Evolutionary conservation across 2,888 invertebrate genomes (phyloP).

Genomic region (Glyphotaelius pellucidus): DNA sequence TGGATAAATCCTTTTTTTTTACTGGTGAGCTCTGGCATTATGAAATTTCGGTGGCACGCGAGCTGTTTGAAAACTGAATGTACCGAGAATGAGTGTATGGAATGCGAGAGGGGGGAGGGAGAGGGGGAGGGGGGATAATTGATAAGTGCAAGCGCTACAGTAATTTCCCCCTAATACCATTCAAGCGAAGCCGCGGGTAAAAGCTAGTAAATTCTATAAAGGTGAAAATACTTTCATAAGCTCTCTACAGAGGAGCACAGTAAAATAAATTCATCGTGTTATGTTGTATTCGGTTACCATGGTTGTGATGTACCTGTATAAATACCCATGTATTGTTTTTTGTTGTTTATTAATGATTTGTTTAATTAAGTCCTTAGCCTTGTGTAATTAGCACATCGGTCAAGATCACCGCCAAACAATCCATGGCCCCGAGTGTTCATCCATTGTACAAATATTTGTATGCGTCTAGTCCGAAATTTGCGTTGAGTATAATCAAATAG

Average conservation of each 20-base stretch:
- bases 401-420: not conserved
- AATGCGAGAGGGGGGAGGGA: too few species aligned
- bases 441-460: not conserved
- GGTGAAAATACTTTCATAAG: not conserved
- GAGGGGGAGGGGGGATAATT: too few species aligned
- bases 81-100: too few species aligned
- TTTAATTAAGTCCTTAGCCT: slow-evolving; percentile 4
- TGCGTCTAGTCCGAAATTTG: not conserved
- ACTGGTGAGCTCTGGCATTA: too few species aligned
- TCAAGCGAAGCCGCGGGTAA: too few species aligned
- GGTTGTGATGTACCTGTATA: not conserved
- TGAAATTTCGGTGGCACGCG: too few species aligned
- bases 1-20: too few species aligned
- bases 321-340: not conserved
- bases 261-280: too few species aligned
- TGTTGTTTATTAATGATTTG: not conserved
- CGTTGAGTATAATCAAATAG: not conserved
- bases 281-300: too few species aligned
- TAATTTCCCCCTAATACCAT: too few species aligned
- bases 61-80: too few species aligned
- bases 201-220: not conserved
- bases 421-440: not conserved
- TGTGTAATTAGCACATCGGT: slow-evolving; percentile 28
- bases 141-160: too few species aligned
- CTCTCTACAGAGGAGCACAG: not conserved